Conservation (phyloP, 2,113 vertebrate genomes). For the Blennius ocellaris region DNA sequence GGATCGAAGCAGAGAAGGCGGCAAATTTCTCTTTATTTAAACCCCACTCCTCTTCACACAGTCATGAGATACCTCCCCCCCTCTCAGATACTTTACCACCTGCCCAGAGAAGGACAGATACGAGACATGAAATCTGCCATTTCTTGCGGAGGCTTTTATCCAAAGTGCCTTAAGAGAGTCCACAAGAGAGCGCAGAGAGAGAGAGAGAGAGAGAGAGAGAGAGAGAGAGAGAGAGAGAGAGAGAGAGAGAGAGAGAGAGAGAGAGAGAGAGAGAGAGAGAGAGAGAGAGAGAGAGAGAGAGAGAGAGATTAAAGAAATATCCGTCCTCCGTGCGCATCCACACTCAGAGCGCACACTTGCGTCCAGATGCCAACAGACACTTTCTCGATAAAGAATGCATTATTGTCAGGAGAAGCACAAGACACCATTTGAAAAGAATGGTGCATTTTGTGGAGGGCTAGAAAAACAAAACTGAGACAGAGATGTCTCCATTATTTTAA, state of each 20-base stretch:
- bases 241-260: conserved; percentile 6
- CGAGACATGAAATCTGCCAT: conserved; percentile 45
- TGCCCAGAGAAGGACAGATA: conserved; percentile 40
- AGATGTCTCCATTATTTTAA: too few species aligned
- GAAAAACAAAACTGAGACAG: too few species aligned
- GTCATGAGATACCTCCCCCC: conserved; percentile 23
- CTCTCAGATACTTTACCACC: conserved; percentile 48
- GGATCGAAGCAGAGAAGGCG: conserved; percentile 10
- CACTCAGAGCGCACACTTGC: conserved; percentile 11
- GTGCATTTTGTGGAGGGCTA: background rate
- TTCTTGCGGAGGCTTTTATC: conserved; percentile 57
- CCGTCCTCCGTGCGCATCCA: conserved; percentile 3
- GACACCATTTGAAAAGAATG: conserved; percentile 8
- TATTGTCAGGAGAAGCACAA: conserved; percentile 30
- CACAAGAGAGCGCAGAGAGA: conserved; percentile 47
- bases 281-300: background rate
- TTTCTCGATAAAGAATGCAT: conserved; percentile 18
- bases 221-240: background rate
- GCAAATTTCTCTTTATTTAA: background rate
- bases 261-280: background rate
- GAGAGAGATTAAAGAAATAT: conserved; percentile 25
- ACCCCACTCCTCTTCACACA: background rate
- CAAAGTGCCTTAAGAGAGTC: conserved; percentile 61
- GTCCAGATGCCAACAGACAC: conserved; percentile 12
- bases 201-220: background rate